Conservation (phyloP, 92 coral and sea anemone species). For the Paramuricea clavata region DNA sequence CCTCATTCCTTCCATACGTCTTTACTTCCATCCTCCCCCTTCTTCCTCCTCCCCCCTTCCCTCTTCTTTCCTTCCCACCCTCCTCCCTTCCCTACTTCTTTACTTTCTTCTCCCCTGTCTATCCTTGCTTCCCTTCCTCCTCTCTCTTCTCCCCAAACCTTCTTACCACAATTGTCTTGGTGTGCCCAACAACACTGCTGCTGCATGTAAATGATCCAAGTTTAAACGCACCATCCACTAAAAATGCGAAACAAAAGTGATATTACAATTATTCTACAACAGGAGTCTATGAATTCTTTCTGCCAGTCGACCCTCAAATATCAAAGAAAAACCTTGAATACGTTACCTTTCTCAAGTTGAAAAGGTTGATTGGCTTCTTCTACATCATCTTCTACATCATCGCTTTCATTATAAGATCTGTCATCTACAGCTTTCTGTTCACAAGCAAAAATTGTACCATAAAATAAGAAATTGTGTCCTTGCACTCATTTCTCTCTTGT, state of each 20-base stretch:
- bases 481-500: too few relatives aligned
- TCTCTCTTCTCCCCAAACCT: too few relatives aligned
- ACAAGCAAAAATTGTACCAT: too few relatives aligned
- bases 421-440: conserved; percentile 22
- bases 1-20: too few relatives aligned
- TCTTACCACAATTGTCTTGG: conserved; percentile 22
- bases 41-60: too few relatives aligned
- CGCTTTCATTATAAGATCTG: conserved; percentile 41
- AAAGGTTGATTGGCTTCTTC: conserved; percentile 48
- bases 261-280: neutral
- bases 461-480: too few relatives aligned
- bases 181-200: neutral
- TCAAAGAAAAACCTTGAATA: too few relatives aligned
- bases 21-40: too few relatives aligned
- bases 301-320: neutral
- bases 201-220: conserved; percentile 25
- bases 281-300: neutral
- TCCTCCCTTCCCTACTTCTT: too few relatives aligned
- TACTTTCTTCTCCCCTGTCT: too few relatives aligned
- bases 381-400: conserved; percentile 53
- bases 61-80: too few relatives aligned
- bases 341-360: conserved; percentile 55
- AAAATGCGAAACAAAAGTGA: neutral
- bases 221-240: conserved; percentile 19
- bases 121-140: too few relatives aligned